A percentile compares a stretch with the other conserved stretches of the same genome.
Evolutionary conservation across 2,797 vertebrate species (phyloP).

Genomic region (Gymnopithys bicolor): DNA sequence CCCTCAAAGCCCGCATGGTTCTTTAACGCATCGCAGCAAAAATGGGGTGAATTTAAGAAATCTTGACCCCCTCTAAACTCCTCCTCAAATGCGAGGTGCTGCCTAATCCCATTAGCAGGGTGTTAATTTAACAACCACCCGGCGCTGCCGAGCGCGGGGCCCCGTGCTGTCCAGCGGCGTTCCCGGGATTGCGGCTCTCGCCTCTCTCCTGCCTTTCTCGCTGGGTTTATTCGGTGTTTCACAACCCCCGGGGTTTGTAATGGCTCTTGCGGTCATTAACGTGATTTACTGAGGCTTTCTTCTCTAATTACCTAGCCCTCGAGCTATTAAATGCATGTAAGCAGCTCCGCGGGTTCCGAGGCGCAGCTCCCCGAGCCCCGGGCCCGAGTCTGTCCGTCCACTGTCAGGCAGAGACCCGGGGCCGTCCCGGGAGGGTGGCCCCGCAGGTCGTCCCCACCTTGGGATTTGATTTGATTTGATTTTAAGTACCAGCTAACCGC

Average conservation of each 20-base stretch:
- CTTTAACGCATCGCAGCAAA: not conserved
- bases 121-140: conserved; percentile 23
- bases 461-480: not conserved
- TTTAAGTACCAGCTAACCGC: not conserved
- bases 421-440: not conserved
- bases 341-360: not conserved
- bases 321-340: conserved; percentile 32
- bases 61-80: not conserved
- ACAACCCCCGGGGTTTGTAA: conserved; percentile 5
- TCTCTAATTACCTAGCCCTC: conserved; percentile 49
- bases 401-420: not conserved
- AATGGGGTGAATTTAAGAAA: not conserved
- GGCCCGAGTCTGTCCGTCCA: not conserved
- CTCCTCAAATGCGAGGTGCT: not conserved
- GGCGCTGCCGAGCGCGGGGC: not conserved
- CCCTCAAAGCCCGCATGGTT: not conserved
- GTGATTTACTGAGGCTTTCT: conserved; percentile 63
- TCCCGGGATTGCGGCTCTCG: not conserved
- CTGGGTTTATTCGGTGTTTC: not conserved
- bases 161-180: not conserved
- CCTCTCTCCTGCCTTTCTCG: not conserved
- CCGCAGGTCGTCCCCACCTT: not conserved
- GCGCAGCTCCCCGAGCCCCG: not conserved
- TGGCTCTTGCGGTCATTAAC: conserved; percentile 59
- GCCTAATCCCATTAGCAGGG: conserved; percentile 26